Conservation (phyloP, 2,888 invertebrate genomes). For the Synergus gifuensis region DNA sequence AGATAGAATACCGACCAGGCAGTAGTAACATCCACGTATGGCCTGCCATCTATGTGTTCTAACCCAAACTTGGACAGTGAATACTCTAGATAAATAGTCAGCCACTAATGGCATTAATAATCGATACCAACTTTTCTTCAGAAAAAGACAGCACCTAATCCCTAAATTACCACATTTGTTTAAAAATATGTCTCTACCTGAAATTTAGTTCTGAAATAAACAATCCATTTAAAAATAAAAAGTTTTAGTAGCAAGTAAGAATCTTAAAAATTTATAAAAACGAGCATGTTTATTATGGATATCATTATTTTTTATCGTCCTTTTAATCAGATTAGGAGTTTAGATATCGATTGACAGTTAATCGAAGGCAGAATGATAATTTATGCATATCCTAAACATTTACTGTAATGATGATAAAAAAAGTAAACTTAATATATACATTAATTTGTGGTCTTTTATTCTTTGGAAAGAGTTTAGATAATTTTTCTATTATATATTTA, state of each 20-base stretch:
- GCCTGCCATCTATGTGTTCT: constrained; percentile 64
- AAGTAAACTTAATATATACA: no score
- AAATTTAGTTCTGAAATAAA: no score
- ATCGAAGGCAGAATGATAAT: not conserved
- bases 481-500: no score
- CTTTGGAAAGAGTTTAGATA: no score
- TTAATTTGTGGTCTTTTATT: no score
- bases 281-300: not conserved
- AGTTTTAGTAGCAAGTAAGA: no score
- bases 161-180: not conserved
- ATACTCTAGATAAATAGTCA: constrained; percentile 12
- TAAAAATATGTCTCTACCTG: not conserved
- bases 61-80: constrained; percentile 50
- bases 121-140: not conserved
- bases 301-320: no score
- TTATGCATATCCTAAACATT: no score
- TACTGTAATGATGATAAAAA: no score
- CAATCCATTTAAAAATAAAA: no score
- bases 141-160: not conserved
- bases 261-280: not conserved
- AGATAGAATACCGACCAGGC: constrained; percentile 64
- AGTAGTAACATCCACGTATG: constrained; percentile 59
- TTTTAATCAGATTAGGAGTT: not conserved
- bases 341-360: not conserved
- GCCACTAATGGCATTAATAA: not conserved